Conservation (phyloP, 2,888 invertebrate species). For the Stenurella melanura region DNA sequence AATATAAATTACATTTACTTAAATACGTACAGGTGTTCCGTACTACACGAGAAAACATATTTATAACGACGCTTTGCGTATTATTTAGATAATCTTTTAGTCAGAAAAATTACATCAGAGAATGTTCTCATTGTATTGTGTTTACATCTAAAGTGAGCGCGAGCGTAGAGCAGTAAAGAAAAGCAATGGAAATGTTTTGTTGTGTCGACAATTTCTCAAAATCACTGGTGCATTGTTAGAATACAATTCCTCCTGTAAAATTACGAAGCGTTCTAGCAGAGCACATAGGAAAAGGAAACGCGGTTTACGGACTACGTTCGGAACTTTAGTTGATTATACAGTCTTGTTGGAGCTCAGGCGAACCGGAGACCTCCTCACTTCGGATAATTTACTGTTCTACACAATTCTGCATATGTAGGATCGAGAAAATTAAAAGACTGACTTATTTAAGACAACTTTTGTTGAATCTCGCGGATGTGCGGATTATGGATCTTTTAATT, state of each 20-base stretch:
- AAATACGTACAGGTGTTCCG: background rate
- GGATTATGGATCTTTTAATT: background rate
- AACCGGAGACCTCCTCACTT: conserved; percentile 15
- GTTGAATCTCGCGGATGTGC: background rate
- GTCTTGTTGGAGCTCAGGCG: conserved; percentile 28
- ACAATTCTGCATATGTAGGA: conserved; percentile 19
- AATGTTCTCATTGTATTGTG: conserved; percentile 23
- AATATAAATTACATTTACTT: background rate
- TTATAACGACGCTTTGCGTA: conserved; percentile 4
- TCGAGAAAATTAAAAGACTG: conserved; percentile 16
- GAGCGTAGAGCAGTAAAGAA: conserved; percentile 36
- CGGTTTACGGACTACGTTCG: conserved; percentile 59
- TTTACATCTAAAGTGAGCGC: conserved; percentile 19
- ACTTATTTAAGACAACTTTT: conserved; percentile 5
- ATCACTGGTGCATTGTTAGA: conserved; percentile 64
- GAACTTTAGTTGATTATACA: conserved; percentile 57
- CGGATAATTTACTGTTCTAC: conserved; percentile 35
- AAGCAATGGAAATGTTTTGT: conserved; percentile 60
- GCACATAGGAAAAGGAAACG: conserved; percentile 58
- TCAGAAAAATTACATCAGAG: conserved; percentile 23
- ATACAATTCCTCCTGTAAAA: conserved; percentile 59
- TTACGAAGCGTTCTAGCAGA: conserved; percentile 56
- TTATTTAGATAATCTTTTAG: conserved; percentile 25
- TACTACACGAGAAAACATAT: background rate
- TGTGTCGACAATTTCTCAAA: conserved; percentile 64